Evolutionary conservation across 2,797 vertebrate genomes (phyloP).

Genomic region (Synanceia verrucosa): DNA sequence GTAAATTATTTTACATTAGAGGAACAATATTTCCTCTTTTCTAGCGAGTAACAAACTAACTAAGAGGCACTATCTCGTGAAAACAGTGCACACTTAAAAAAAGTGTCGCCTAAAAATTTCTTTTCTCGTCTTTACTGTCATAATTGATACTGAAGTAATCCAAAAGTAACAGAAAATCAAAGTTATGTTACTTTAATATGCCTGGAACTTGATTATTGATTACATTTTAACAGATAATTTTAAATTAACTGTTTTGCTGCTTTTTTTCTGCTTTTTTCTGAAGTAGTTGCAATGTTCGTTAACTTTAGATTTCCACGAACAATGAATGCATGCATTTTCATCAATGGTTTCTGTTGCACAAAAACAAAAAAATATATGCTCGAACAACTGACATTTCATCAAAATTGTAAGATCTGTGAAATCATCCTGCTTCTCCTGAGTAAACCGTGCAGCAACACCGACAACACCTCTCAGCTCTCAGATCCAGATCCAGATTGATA

Average conservation of each 20-base stretch:
- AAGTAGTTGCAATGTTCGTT: neutral
- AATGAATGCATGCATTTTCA: slow-evolving; percentile 1
- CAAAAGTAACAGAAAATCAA: neutral
- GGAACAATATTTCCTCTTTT: no score
- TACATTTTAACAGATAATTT: neutral
- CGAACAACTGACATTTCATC: slow-evolving; percentile 12
- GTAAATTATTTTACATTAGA: no score
- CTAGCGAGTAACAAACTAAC: no score
- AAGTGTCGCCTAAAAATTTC: no score
- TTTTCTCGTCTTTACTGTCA: no score
- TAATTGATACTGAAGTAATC: no score
- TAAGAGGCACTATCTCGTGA: no score
- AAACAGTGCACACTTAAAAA: no score
- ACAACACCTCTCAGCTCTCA: neutral
- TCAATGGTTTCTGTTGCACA: neutral
- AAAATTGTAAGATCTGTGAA: slow-evolving; percentile 9
- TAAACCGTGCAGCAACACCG: neutral
- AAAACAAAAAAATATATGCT: neutral
- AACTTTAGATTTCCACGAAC: neutral
- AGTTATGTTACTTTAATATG: neutral
- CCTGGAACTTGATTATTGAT: neutral
- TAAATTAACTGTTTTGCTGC: neutral
- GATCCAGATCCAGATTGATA: slow-evolving; percentile 9
- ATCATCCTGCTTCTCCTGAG: neutral
- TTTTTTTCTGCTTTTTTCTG: neutral